These are phyloP conservation scores for Orchesellides sinensis DNA, from an alignment of 2,888 invertebrate genomes.

Conservation along the genomic window DNA sequence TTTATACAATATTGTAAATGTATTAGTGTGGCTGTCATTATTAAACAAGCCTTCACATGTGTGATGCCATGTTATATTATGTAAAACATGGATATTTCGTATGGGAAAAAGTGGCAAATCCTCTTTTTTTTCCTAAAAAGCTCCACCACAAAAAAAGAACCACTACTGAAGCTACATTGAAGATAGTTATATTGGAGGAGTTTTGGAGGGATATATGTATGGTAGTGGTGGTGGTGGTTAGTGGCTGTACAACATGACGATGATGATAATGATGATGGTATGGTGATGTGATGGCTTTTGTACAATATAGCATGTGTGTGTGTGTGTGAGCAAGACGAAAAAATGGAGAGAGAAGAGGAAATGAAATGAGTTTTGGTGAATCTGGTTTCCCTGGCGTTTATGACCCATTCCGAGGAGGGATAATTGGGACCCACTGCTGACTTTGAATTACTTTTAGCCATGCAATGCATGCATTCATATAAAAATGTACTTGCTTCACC, in stretches of 20 bases:
- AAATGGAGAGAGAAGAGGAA: slow-evolving; percentile 51
- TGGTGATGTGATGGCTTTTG: slow-evolving; percentile 13
- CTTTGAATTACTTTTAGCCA: slow-evolving; percentile 72
- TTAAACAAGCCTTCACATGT: too few species aligned
- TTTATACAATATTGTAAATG: too few species aligned
- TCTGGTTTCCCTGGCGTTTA: slow-evolving; percentile 74
- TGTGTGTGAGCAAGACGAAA: too few species aligned
- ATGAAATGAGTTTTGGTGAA: slow-evolving; percentile 72
- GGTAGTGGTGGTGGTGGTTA: slow-evolving; percentile 20
- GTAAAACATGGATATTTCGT: slow-evolving; percentile 28
- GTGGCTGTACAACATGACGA: background rate
- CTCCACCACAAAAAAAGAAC: too few species aligned
- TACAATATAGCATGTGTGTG: background rate
- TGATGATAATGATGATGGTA: slow-evolving; percentile 15
- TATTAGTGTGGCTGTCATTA: too few species aligned
- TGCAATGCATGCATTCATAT: slow-evolving; percentile 51
- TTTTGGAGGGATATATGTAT: background rate
- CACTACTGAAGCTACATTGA: too few species aligned
- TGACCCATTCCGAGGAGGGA: slow-evolving; percentile 71
- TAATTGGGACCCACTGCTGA: slow-evolving; percentile 73
- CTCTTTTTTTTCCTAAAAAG: background rate
- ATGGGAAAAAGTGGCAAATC: background rate
- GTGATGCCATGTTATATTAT: slow-evolving; percentile 52
- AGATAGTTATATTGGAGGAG: background rate
- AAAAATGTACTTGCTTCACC: background rate